Evolutionary conservation across 2,797 vertebrate species (phyloP).

Genomic region (Hephaestus fuliginosus): DNA sequence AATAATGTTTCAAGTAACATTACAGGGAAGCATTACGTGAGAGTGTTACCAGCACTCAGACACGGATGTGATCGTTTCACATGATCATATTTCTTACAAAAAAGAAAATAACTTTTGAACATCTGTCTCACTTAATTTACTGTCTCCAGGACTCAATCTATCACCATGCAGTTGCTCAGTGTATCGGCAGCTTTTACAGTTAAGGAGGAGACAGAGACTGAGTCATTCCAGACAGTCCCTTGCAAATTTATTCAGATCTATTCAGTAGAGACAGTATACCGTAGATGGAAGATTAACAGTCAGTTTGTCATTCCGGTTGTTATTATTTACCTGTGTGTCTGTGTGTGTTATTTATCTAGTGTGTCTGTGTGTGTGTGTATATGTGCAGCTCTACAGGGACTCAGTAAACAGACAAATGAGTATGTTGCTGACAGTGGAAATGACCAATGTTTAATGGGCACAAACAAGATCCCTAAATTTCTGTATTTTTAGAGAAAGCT

Average conservation of each 20-base stretch:
- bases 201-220: slow-evolving; percentile 14
- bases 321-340: slow-evolving; percentile 21
- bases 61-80: slow-evolving; percentile 18
- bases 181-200: slow-evolving; percentile 26
- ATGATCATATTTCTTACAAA: slow-evolving; percentile 7
- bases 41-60: slow-evolving; percentile 15
- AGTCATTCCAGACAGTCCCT: slow-evolving; percentile 16
- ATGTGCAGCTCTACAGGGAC: not conserved
- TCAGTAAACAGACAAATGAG: slow-evolving; percentile 34
- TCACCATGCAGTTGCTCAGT: slow-evolving; percentile 39
- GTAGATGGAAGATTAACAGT: slow-evolving; percentile 63
- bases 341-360: slow-evolving; percentile 6
- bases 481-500: not conserved
- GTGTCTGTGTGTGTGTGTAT: slow-evolving; percentile 12
- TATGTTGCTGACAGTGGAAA: slow-evolving; percentile 23
- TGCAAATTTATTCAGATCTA: slow-evolving; percentile 15
- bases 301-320: slow-evolving; percentile 48
- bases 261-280: slow-evolving; percentile 41
- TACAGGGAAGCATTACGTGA: slow-evolving; percentile 1
- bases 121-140: slow-evolving; percentile 23
- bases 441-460: slow-evolving; percentile 13
- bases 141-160: slow-evolving; percentile 18
- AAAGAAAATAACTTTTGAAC: slow-evolving; percentile 18
- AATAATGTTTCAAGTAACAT: slow-evolving; percentile 26
- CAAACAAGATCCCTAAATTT: not conserved